Base-by-base conservation (phyloP, 1,140 invertebrate genomes). In the Drosophila yakuba region DNA sequence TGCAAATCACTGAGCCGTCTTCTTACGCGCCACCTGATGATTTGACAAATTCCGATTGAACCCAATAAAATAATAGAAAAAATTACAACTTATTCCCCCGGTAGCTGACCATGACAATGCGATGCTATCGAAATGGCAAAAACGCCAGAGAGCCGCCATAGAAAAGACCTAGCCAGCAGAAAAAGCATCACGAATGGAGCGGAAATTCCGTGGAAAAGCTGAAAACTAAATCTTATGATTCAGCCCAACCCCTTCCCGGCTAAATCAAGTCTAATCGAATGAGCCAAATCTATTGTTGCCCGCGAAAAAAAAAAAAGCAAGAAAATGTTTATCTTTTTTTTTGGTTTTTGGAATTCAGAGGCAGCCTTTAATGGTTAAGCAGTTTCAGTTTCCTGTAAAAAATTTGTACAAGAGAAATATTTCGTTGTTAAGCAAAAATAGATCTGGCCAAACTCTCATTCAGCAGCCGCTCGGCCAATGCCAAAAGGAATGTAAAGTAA, bases 361-460 rank as follows among this genome's bases (percentile, higher is more conserved):
- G 61, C 58, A 57, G 63, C 58, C 63, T 83, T 88, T 88, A 88
- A 88, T 88, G 73, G 72, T 76, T 73, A 76, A 82, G 84, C 84
- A 77, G 81, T 84, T 89, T 89, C 48, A 76, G 84, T 89, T 88
- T 88, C 84, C 84, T 88, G 84, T 78, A 61, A 75, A 82, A 69
- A 80, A 76, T 71, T 75, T 78, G 62, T 73, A 83, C 75, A 88
- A 79, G 75, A 83, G 79, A 86, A 89, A 89, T 72, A 72, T 89
- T 86, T 86, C 83, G 84, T 89, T 86, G 83, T 88, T 88, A 41
- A 52, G 84, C 83, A 89, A 89, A 88, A 88, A 88, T 88, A 89
- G 84, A 88, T 88, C 84, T 88, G 58, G 51, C 63, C 74, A 61
- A 58, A 56, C 52, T 35, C 51, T 25, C 35, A 48, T 36, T 23